Conservation (phyloP, 2,797 vertebrate genomes). For the Sebastolobus altivelis region DNA sequence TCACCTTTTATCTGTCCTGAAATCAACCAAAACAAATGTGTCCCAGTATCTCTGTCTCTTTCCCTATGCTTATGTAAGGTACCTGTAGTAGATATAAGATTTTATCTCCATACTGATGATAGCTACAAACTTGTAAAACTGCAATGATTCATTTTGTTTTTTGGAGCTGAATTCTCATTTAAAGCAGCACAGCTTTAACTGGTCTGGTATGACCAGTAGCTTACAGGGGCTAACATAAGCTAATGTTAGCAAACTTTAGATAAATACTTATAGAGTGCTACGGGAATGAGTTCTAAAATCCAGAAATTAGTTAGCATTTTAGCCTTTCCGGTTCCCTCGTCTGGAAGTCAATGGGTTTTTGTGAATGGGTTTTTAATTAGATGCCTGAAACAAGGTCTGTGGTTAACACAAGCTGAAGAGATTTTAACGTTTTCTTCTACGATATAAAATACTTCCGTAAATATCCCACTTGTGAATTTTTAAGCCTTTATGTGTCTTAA, state of each 20-base stretch:
- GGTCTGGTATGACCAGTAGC: not conserved
- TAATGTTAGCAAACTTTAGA: not conserved
- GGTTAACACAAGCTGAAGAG: too few species aligned
- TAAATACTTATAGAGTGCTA: too few species aligned
- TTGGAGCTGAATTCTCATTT: not conserved
- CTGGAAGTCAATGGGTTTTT: too few species aligned
- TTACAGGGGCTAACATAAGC: not conserved
- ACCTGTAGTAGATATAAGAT: not conserved
- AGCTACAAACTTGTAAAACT: not conserved
- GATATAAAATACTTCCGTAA: too few species aligned
- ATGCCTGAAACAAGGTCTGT: too few species aligned
- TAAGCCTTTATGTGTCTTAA: too few species aligned
- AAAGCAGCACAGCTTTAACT: not conserved
- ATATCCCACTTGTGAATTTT: too few species aligned
- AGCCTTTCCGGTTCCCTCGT: too few species aligned
- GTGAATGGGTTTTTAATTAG: too few species aligned
- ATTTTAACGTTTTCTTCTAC: too few species aligned
- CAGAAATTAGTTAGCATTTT: too few species aligned
- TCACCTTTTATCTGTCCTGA: slow-evolving; percentile 38
- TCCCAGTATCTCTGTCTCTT: not conserved
- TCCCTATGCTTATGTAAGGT: not conserved
- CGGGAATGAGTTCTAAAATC: too few species aligned
- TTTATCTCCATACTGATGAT: not conserved
- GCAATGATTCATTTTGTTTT: not conserved
- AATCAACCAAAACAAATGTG: not conserved